These are phyloP conservation scores for Australoheros scitulus DNA, from an alignment of 2,113 vertebrate species.

Conservation along the genomic window DNA sequence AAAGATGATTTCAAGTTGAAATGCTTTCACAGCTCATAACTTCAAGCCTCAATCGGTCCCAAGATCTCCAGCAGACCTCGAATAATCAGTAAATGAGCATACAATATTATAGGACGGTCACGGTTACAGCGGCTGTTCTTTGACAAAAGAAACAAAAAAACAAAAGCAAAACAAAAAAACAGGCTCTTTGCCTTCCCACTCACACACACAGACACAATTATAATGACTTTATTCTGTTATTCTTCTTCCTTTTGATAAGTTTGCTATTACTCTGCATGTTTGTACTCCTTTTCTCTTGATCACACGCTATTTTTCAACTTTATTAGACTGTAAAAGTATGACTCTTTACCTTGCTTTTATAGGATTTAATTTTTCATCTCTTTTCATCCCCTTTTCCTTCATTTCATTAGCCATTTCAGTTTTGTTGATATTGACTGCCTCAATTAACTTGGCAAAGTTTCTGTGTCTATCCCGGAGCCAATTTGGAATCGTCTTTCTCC, in stretches of 20 bases:
- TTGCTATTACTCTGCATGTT: slow-evolving; percentile 22
- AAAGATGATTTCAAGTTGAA: slow-evolving; percentile 4
- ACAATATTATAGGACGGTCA: slow-evolving; percentile 42
- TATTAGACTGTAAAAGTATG: slow-evolving; percentile 35
- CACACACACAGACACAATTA: slow-evolving; percentile 52
- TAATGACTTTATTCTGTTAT: slow-evolving; percentile 42
- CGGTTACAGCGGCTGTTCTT: slow-evolving; percentile 19
- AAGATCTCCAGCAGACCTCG: slow-evolving; percentile 58
- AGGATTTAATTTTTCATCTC: slow-evolving; percentile 35
- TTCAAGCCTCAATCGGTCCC: slow-evolving; percentile 7
- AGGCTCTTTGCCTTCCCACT: slow-evolving; percentile 51
- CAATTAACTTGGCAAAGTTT: slow-evolving; percentile 42
- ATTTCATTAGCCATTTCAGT: slow-evolving; percentile 41
- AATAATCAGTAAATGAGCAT: slow-evolving; percentile 36
- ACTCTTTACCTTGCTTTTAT: slow-evolving; percentile 30
- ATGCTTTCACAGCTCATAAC: background rate
- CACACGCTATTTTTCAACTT: slow-evolving; percentile 26
- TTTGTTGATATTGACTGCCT: slow-evolving; percentile 41
- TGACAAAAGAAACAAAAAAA: background rate
- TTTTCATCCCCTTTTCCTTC: slow-evolving; percentile 48
- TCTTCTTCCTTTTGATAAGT: slow-evolving; percentile 36
- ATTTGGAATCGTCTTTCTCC: slow-evolving; percentile 7
- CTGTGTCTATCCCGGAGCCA: slow-evolving; percentile 16
- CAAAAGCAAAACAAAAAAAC: slow-evolving; percentile 26
- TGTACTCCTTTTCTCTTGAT: slow-evolving; percentile 35